Percentiles rank a stretch among this genome's conserved stretches.
phyloP scores from a whole-genome alignment of 2,797 vertebrate genomes.

The Nannoperca obscura region DNA sequence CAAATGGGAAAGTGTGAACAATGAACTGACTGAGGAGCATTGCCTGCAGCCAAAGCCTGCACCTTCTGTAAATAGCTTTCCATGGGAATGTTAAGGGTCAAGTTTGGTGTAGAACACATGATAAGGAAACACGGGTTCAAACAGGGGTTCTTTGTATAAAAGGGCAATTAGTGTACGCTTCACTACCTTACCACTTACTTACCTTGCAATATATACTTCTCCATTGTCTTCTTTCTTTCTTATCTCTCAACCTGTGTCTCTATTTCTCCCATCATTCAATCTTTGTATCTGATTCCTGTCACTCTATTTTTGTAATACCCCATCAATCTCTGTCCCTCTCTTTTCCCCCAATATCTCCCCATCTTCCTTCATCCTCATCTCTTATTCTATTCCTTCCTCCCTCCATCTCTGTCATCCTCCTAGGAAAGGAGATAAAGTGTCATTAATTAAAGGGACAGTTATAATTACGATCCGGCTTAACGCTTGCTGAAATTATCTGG shows the following conservation, averaged over 20 bases:
- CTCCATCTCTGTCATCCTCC: conserved; percentile 55
- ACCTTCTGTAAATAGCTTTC: too few species aligned
- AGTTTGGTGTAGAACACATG: too few species aligned
- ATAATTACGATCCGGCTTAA: conserved; percentile 71
- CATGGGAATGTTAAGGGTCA: too few species aligned
- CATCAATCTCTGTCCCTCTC: conserved; percentile 38
- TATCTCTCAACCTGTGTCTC: conserved; percentile 6
- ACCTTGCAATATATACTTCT: neutral
- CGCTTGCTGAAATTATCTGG: conserved; percentile 60
- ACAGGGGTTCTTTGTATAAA: neutral
- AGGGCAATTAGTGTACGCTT: neutral
- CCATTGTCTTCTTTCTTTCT: conserved; percentile 1
- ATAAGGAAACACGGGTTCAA: neutral
- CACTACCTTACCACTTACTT: neutral
- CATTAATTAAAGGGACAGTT: conserved; percentile 81
- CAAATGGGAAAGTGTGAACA: too few species aligned
- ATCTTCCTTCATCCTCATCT: conserved; percentile 32
- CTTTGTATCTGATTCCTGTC: conserved; percentile 17
- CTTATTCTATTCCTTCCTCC: conserved; percentile 37
- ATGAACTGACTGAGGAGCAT: too few species aligned
- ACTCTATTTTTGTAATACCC: conserved; percentile 20
- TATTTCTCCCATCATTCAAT: conserved; percentile 13
- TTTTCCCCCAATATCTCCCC: conserved; percentile 34
- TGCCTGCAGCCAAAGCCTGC: too few species aligned
- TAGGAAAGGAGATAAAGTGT: conserved; percentile 63